Evolutionary conservation across 2,113 vertebrate species (phyloP).

Genomic region (Trichomycterus rosablanca): DNA sequence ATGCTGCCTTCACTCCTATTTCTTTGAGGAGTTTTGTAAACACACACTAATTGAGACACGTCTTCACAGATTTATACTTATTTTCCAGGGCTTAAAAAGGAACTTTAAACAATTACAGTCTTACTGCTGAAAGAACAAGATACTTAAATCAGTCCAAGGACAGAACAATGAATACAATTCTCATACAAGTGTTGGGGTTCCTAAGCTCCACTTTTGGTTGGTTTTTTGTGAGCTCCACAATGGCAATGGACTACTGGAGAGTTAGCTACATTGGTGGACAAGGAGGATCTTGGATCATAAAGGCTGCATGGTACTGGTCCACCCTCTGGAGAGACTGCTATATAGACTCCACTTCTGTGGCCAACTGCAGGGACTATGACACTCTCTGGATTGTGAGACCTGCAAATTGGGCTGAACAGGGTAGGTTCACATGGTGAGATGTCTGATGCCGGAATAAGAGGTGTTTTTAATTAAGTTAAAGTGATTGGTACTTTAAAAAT

Average conservation of each 20-base stretch:
- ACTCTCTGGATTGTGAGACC: slow-evolving; percentile 77
- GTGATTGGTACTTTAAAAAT: too few species aligned
- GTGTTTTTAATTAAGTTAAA: too few species aligned
- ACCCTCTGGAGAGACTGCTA: slow-evolving; percentile 90
- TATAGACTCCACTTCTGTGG: slow-evolving; percentile 81
- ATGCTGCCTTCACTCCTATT: slow-evolving; percentile 25
- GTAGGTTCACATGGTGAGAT: slow-evolving; percentile 5
- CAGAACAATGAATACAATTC: slow-evolving; percentile 55
- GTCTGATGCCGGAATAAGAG: too few species aligned
- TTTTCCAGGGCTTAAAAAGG: too few species aligned
- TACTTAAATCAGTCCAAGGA: neutral
- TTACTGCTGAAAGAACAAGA: neutral
- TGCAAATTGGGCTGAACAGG: neutral
- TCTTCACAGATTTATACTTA: slow-evolving; percentile 19
- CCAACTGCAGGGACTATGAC: slow-evolving; percentile 84
- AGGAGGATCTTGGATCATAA: slow-evolving; percentile 78
- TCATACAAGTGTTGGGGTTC: slow-evolving; percentile 79
- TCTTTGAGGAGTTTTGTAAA: slow-evolving; percentile 21
- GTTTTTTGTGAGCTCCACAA: slow-evolving; percentile 80
- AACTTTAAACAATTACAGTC: neutral
- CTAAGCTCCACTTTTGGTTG: slow-evolving; percentile 78
- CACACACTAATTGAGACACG: slow-evolving; percentile 17
- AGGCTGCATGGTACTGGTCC: slow-evolving; percentile 87
- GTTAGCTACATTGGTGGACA: slow-evolving; percentile 79
- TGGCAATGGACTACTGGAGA: slow-evolving; percentile 90